A percentile compares a stretch with the other conserved stretches of the same genome.
Evolutionary conservation across 2,797 vertebrate species (phyloP).

Genomic region (Syngnathus rostellatus): DNA sequence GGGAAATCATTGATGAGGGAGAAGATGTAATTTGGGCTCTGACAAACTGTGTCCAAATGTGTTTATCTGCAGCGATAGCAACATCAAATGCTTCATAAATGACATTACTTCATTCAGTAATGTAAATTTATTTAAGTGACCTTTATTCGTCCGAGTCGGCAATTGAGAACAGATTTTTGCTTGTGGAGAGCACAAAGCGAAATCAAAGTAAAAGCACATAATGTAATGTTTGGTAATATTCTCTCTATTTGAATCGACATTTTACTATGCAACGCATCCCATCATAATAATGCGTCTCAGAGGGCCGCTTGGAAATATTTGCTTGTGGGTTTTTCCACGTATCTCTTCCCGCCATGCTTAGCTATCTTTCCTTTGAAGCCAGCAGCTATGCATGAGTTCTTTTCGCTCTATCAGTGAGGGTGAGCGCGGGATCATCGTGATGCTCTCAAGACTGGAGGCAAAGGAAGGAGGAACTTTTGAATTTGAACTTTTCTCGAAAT

Average conservation of each 20-base stretch:
- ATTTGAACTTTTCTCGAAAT: slow-evolving; percentile 25
- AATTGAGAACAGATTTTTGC: too few species aligned
- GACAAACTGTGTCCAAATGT: neutral
- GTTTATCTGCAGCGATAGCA: neutral
- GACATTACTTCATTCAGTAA: neutral
- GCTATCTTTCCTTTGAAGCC: slow-evolving; percentile 19
- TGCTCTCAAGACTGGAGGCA: slow-evolving; percentile 25
- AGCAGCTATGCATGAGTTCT: slow-evolving; percentile 17
- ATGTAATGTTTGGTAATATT: neutral
- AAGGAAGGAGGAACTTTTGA: slow-evolving; percentile 29
- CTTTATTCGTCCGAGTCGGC: too few species aligned
- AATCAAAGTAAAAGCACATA: neutral
- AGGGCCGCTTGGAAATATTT: neutral
- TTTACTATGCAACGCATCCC: neutral
- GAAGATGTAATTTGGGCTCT: slow-evolving; percentile 1
- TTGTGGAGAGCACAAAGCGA: too few species aligned
- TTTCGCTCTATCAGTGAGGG: slow-evolving; percentile 19
- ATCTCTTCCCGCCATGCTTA: slow-evolving; percentile 2
- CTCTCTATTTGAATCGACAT: neutral
- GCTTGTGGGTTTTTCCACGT: neutral
- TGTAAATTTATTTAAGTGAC: neutral
- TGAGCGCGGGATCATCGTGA: slow-evolving; percentile 34
- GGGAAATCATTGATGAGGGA: neutral
- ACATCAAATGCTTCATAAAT: neutral
- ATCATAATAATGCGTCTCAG: neutral